phyloP scores from a whole-genome alignment of 2,888 invertebrate genomes.

The Tenthredo livida region DNA sequence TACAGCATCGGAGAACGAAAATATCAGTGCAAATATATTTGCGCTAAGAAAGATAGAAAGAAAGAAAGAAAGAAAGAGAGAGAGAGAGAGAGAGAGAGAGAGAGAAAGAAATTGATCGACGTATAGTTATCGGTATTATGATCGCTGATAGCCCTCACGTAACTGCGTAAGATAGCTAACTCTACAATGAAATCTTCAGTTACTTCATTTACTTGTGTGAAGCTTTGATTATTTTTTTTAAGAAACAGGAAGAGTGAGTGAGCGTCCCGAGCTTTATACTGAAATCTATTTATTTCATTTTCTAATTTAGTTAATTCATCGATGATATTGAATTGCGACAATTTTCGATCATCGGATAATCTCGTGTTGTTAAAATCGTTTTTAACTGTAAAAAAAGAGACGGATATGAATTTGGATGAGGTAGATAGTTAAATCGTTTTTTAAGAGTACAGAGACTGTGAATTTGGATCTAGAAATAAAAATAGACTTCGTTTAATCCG shows the following conservation, averaged over 20 bases:
- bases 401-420: not conserved
- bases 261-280: not conserved
- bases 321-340: conserved; percentile 4
- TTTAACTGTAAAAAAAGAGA: not conserved
- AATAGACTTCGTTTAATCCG: not conserved
- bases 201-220: not conserved
- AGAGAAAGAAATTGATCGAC: not conserved
- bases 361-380: conserved; percentile 9
- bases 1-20: not conserved
- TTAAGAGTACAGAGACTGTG: not conserved
- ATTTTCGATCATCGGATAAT: conserved; percentile 1
- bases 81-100: too few species aligned
- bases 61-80: too few species aligned
- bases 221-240: not conserved
- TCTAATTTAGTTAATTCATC: not conserved
- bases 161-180: not conserved
- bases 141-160: not conserved
- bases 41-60: too few species aligned
- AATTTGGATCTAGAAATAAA: not conserved
- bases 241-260: not conserved
- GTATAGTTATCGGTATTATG: not conserved
- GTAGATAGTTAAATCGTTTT: not conserved
- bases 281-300: not conserved
- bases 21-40: not conserved
- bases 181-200: not conserved